Evolutionary conservation across 1,140 invertebrate genomes (phyloP).

Genomic region (Melipona quadrifasciata): DNA sequence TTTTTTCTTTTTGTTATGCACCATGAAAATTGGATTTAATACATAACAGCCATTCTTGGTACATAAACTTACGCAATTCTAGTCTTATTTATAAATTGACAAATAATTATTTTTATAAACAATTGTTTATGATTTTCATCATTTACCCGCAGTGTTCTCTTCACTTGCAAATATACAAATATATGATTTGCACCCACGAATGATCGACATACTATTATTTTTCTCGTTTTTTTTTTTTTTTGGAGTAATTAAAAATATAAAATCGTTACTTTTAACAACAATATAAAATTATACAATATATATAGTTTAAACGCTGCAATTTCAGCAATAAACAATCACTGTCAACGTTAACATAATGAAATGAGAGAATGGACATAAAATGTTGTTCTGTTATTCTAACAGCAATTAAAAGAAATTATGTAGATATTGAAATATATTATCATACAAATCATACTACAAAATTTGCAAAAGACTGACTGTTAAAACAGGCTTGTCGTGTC

Average conservation of each 20-base stretch:
- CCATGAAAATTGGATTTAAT: conserved; percentile 15
- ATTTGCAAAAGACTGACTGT: neutral
- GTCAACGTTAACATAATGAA: conserved; percentile 1
- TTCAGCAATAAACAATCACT: conserved; percentile 11
- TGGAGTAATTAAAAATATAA: conserved; percentile 29
- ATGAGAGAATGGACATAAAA: neutral
- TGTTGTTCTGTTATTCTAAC: neutral
- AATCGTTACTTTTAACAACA: conserved; percentile 11
- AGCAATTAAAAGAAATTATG: conserved; percentile 9
- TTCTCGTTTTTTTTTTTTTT: neutral
- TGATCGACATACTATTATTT: conserved; percentile 27
- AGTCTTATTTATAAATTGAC: conserved; percentile 35
- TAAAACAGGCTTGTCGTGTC: conserved; percentile 22
- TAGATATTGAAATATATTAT: conserved; percentile 34
- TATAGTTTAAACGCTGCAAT: conserved; percentile 7
- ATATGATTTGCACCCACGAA: conserved; percentile 20
- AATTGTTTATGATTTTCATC: conserved; percentile 11
- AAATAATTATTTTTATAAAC: conserved; percentile 21
- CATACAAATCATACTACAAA: neutral
- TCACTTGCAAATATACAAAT: conserved; percentile 24
- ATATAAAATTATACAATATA: conserved; percentile 25
- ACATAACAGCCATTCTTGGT: conserved; percentile 18
- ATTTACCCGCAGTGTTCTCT: conserved; percentile 17
- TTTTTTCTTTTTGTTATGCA: conserved; percentile 3
- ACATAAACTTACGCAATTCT: conserved; percentile 6